These are phyloP conservation scores for Physella acuta DNA, from an alignment of 1,140 invertebrate species.

Conservation along the genomic window DNA sequence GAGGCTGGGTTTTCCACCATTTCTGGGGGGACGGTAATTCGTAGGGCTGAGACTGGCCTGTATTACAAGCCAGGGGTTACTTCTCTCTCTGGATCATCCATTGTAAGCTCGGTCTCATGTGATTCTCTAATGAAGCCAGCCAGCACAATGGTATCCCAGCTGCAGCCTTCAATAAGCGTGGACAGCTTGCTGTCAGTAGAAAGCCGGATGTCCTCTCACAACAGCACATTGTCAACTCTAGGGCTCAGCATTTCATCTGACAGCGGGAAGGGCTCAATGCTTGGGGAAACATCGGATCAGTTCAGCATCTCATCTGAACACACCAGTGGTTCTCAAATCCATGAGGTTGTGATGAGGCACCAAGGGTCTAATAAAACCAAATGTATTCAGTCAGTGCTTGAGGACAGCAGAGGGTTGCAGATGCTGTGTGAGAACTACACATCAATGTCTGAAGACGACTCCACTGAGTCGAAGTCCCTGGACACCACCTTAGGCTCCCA, in stretches of 20 bases:
- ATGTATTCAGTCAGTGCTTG: too few species aligned
- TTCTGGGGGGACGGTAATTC: slow-evolving; percentile 35
- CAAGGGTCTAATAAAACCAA: too few species aligned
- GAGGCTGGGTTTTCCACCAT: slow-evolving; percentile 41
- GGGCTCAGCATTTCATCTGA: slow-evolving; percentile 36
- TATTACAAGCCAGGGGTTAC: not conserved
- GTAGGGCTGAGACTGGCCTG: slow-evolving; percentile 1
- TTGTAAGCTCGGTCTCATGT: slow-evolving; percentile 5
- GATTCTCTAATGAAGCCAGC: not conserved
- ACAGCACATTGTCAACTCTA: slow-evolving; percentile 26
- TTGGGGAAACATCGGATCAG: too few species aligned
- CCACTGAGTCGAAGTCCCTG: not conserved
- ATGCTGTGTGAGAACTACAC: not conserved
- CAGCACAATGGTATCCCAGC: not conserved
- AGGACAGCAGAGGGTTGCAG: not conserved
- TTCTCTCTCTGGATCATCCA: slow-evolving; percentile 1
- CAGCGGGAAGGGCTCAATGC: slow-evolving; percentile 46
- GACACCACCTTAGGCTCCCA: not conserved
- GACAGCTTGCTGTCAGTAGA: slow-evolving; percentile 36
- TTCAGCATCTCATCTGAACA: too few species aligned
- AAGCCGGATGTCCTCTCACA: slow-evolving; percentile 7
- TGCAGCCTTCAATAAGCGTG: slow-evolving; percentile 42
- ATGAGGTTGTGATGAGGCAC: not conserved
- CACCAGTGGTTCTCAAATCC: too few species aligned
- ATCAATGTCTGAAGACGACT: not conserved